phyloP scores from a whole-genome alignment of 2,888 invertebrate genomes.

The Acanthosoma haemorrhoidale region DNA sequence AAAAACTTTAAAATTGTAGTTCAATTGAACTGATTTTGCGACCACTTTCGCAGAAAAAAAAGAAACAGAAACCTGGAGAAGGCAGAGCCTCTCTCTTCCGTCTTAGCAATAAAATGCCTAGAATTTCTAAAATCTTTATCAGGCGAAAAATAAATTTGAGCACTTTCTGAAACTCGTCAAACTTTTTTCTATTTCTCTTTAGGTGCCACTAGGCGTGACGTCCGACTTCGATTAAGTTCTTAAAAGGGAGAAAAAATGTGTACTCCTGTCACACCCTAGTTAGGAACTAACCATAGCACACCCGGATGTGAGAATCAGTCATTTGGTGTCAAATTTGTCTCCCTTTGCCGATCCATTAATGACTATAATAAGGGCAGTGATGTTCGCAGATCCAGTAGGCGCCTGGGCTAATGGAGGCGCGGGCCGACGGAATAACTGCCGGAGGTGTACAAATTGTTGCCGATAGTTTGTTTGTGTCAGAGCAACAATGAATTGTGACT shows the following conservation, averaged over 20 bases:
- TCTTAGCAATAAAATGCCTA: too few relatives aligned
- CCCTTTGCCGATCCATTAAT: neutral
- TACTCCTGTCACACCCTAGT: neutral
- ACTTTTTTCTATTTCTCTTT: too few relatives aligned
- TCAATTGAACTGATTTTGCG: too few relatives aligned
- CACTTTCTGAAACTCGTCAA: too few relatives aligned
- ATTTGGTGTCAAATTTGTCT: neutral
- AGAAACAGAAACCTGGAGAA: too few relatives aligned
- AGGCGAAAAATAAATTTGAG: too few relatives aligned
- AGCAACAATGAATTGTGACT: neutral
- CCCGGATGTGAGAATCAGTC: neutral
- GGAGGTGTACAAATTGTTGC: neutral
- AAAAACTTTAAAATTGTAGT: too few relatives aligned
- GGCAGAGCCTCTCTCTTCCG: too few relatives aligned
- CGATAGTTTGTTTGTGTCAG: slow-evolving; percentile 9
- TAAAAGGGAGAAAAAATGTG: neutral
- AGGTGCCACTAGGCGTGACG: too few relatives aligned
- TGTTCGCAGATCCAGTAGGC: neutral
- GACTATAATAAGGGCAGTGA: neutral
- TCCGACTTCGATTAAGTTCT: too few relatives aligned
- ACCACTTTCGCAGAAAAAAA: too few relatives aligned
- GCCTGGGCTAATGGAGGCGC: neutral
- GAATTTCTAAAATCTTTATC: too few relatives aligned
- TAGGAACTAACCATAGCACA: neutral
- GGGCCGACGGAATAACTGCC: neutral